Base-by-base conservation (phyloP, 2,888 invertebrate species). In the Agapetus fuscipes region DNA sequence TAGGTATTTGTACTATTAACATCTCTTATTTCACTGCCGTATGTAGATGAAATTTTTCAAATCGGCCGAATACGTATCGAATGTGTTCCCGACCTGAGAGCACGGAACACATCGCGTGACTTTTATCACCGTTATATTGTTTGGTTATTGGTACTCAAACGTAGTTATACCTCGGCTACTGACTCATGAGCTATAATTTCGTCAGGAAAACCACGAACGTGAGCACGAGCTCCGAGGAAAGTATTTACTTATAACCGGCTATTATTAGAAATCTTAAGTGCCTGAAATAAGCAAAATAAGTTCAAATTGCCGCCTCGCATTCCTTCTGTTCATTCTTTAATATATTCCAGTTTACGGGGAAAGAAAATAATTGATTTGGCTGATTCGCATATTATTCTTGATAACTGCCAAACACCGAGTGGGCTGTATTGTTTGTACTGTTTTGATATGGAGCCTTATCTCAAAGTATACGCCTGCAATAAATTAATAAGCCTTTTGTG, bases 241-340 rank as follows among this genome's bases (percentile, higher is more conserved):
- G 43, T 44, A 40, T 44, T 44, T 44, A 39, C 40, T 37, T 40
- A 37, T 41, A 44, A 41, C 37, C 35, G 27, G 29, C 40, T 37
- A 41, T 41, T 41, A 41, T 44, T 41, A 41, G 40, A 44, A 43
- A 37, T 34, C 41, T 41, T 40, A 37, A 44, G 37, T 39, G 34
- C 43, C 33, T 17, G 14, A 34, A 41, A 44, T 31, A 37, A 39
- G 32, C 30, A 37, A 33, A 40, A 34, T 37, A 39, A 39, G 28
- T 35, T 10, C 17, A 35, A 35, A 39, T 37, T 37, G n/a, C 12
- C n/a, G 3, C 27, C 10, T n/a, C 27, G 4, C 27, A 27, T 9
- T 27, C 5, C 12, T 27, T 9, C 27, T 4, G 20, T 20, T 20
- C 4, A 20, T 9, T 20, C 20, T 20, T 9, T 4, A 6, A 20